Evolutionary conservation across 2,888 invertebrate species (phyloP).

Genomic region (Ectemnius cavifrons): DNA sequence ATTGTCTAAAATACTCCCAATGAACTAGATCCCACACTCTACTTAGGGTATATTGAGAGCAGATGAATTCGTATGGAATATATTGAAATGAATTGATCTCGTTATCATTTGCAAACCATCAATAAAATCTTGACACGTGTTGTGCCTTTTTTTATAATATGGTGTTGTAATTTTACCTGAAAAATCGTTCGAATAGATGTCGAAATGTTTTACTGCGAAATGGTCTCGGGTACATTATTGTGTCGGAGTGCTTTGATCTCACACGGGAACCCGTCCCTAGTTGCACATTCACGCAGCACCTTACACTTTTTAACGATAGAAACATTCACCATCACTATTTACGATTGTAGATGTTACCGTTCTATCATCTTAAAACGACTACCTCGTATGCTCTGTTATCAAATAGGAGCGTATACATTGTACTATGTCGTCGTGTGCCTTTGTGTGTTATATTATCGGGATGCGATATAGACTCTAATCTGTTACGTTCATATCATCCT

Average conservation of each 20-base stretch:
- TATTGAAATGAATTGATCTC: too few relatives aligned
- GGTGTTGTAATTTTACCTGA: constrained; percentile 50
- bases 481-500: too few relatives aligned
- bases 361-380: constrained; percentile 24
- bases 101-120: too few relatives aligned
- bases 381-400: constrained; percentile 27
- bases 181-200: constrained; percentile 45
- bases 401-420: constrained; percentile 13
- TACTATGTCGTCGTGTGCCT: too few relatives aligned
- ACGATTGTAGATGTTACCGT: constrained; percentile 14
- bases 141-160: too few relatives aligned
- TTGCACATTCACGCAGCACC: not conserved
- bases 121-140: too few relatives aligned
- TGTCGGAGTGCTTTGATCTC: constrained; percentile 1
- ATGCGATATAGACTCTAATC: too few relatives aligned
- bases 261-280: constrained; percentile 9
- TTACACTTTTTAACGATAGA: constrained; percentile 12
- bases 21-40: too few relatives aligned
- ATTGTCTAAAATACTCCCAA: too few relatives aligned
- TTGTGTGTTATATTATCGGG: too few relatives aligned
- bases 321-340: constrained; percentile 14
- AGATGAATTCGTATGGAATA: too few relatives aligned
- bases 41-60: too few relatives aligned
- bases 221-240: constrained; percentile 31
- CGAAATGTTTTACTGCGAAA: constrained; percentile 41